These are phyloP conservation scores for Thelaira solivaga DNA, from an alignment of 2,888 invertebrate species.

Conservation along the genomic window DNA sequence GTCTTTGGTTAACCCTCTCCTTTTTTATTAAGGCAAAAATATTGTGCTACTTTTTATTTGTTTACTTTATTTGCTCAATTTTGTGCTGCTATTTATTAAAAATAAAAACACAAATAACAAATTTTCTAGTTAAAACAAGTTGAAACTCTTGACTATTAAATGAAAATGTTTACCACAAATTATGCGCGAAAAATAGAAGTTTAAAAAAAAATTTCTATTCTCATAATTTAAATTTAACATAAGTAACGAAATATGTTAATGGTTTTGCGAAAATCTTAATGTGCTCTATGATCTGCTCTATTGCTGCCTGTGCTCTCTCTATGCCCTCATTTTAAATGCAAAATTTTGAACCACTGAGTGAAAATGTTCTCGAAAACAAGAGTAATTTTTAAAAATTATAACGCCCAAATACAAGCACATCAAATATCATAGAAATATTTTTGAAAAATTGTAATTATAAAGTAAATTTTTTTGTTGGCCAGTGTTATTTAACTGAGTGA, in stretches of 20 bases:
- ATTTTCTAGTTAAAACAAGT: slow-evolving; percentile 50
- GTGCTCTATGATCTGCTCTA: too few species aligned
- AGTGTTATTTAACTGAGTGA: too few species aligned
- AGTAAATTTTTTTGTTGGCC: too few species aligned
- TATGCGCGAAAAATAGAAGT: slow-evolving; percentile 48
- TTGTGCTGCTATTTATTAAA: background rate
- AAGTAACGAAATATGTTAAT: slow-evolving; percentile 31
- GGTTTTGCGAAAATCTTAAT: background rate
- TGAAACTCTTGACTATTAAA: slow-evolving; percentile 51
- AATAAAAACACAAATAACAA: slow-evolving; percentile 49
- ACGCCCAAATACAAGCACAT: too few species aligned
- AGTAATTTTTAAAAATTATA: too few species aligned
- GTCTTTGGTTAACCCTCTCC: background rate
- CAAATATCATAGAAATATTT: too few species aligned
- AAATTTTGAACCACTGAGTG: too few species aligned
- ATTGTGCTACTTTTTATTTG: background rate
- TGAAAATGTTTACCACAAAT: slow-evolving; percentile 61
- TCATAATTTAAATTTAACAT: slow-evolving; percentile 43
- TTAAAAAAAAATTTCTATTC: background rate
- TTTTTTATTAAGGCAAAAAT: background rate
- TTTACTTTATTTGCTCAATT: background rate
- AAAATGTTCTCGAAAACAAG: too few species aligned
- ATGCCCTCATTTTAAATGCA: too few species aligned
- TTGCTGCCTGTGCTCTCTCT: too few species aligned
- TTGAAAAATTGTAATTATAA: too few species aligned